Evolutionary conservation across 2,113 vertebrate species (phyloP), one percentile per base, ranked within the genome.

Genomic region (Leptobrachium ailaonicum): DNA sequence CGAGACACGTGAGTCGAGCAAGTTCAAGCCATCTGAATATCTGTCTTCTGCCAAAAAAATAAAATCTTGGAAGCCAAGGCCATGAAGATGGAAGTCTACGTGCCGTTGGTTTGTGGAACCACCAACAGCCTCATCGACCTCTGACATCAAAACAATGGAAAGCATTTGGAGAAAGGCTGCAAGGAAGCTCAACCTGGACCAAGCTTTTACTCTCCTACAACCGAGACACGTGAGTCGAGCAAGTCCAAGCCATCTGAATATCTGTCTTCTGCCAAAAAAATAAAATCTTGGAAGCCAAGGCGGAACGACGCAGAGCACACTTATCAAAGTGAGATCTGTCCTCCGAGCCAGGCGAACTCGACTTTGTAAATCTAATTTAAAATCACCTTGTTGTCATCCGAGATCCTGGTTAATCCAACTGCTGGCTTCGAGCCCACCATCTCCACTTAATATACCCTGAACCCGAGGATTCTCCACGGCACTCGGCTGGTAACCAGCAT

Each of bases 151-250:
- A 32, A 32, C 20, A 32, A 32, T 32, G 20, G 20, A 32, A 32
- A 32, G 20, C 20, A 32, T 32, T 32, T 32, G 20, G 20, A 32
- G 20, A 32, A 32, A 32, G 20, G 20, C 20, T 32, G 20, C 20
- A 32, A 43, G 6, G n/a, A 20, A 13, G 20, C 41, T 58, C 83
- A 84, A 83, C 83, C 86, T 83, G 77, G 82, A 85, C 66, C 82
- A 76, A 41, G 44, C 43, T 0, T 56, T 50, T 64, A 77, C 6
- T 79, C 82, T n/a, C 50, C 1, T 10, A 20, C 62, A 76, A 66
- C 13, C 87, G 60, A 66, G 84, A 9, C 82, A 69, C 83, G 76
- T 42, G 82, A 9, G 58, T 73, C 20, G 70, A 40, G 0, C 60
- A n/a, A 81, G 82, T 50, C 4, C 47, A 8, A 50, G 4, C 47